These are phyloP conservation scores for Drosophila acutilabella DNA, from an alignment of 2,888 invertebrate genomes.

Conservation along the genomic window DNA sequence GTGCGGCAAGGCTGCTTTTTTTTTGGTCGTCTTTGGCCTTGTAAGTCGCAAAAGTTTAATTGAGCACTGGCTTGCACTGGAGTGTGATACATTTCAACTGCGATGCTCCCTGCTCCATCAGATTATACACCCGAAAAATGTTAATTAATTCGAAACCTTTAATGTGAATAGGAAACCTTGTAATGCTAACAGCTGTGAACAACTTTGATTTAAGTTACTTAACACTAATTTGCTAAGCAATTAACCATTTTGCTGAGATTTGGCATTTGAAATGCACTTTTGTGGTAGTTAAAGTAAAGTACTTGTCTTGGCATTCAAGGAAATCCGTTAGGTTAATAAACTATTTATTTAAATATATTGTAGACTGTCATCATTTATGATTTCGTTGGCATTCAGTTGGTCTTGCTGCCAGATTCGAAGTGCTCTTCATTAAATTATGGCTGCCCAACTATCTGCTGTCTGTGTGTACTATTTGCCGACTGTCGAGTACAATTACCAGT, in stretches of 20 bases:
- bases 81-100: slow-evolving; percentile 37
- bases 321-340: slow-evolving; percentile 17
- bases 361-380: slow-evolving; percentile 5
- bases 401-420: slow-evolving; percentile 7
- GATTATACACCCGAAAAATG: slow-evolving; percentile 21
- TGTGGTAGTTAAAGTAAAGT: not conserved
- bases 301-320: not conserved
- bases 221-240: slow-evolving; percentile 1
- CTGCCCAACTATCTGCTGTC: not conserved
- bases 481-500: slow-evolving; percentile 26
- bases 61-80: slow-evolving; percentile 42
- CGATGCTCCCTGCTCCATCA: slow-evolving; percentile 22
- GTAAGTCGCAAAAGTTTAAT: slow-evolving; percentile 46
- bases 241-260: not conserved
- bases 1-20: slow-evolving; percentile 12
- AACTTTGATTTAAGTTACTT: slow-evolving; percentile 1
- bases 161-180: slow-evolving; percentile 16
- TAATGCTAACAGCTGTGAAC: not conserved
- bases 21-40: slow-evolving; percentile 31
- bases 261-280: not conserved
- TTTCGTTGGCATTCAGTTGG: slow-evolving; percentile 3
- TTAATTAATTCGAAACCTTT: slow-evolving; percentile 32
- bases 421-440: slow-evolving; percentile 27
- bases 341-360: slow-evolving; percentile 5
- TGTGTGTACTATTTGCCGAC: slow-evolving; percentile 3